A percentile compares a stretch with the other conserved stretches of the same genome.
Evolutionary conservation across 92 coral and sea anemone species (phyloP).

Genomic region (Plumapathes pennacea): DNA sequence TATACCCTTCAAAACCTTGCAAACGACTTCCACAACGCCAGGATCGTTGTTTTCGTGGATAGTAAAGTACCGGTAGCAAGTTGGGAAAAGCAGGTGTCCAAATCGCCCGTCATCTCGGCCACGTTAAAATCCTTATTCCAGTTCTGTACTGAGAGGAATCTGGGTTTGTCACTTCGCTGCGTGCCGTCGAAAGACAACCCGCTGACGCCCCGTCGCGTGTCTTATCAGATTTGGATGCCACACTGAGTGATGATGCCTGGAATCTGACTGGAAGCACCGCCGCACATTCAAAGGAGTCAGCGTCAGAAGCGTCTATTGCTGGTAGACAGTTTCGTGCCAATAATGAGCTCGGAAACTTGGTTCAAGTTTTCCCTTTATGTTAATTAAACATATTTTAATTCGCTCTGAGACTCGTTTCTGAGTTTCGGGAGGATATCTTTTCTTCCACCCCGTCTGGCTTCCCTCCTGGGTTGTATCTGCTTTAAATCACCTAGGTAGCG

Average conservation of each 20-base stretch:
- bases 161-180: slow-evolving; percentile 2
- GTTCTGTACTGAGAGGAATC: slow-evolving; percentile 2
- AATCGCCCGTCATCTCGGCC: neutral
- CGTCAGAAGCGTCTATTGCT: too few species aligned
- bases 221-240: slow-evolving; percentile 9
- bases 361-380: too few species aligned
- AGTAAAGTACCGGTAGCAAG: slow-evolving; percentile 51
- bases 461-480: too few species aligned
- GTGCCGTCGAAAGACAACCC: slow-evolving; percentile 10
- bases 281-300: too few species aligned
- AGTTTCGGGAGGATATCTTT: too few species aligned
- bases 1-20: slow-evolving; percentile 35
- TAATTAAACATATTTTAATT: too few species aligned
- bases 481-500: too few species aligned
- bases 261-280: too few species aligned
- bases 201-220: slow-evolving; percentile 17
- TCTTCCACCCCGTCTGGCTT: too few species aligned
- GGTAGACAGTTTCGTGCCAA: too few species aligned
- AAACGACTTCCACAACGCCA: slow-evolving; percentile 22
- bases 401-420: too few species aligned
- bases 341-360: too few species aligned
- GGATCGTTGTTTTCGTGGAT: slow-evolving; percentile 60
- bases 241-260: slow-evolving; percentile 2
- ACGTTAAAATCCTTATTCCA: slow-evolving; percentile 3
- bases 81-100: slow-evolving; percentile 56